A percentile compares a stretch with the other conserved stretches of the same genome.
phyloP scores from a whole-genome alignment of 1,140 invertebrate species.

The Bombus breviceps region DNA sequence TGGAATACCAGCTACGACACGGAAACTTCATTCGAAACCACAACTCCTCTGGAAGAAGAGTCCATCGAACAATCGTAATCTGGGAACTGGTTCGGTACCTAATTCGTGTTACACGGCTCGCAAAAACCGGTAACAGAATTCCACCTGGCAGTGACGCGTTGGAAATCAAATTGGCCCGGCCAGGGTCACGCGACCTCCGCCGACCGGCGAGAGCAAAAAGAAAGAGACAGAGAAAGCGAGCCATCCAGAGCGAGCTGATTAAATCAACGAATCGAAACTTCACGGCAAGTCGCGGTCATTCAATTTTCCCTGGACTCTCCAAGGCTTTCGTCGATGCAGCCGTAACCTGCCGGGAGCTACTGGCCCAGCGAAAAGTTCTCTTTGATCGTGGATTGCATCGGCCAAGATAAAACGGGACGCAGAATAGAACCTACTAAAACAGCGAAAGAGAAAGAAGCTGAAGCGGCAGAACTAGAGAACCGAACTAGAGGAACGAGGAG shows the following conservation, averaged over 20 bases:
- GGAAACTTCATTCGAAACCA: background rate
- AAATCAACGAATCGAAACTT: slow-evolving; percentile 67
- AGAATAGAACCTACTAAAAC: background rate
- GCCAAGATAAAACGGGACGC: background rate
- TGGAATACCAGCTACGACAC: background rate
- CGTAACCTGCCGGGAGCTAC: slow-evolving; percentile 8
- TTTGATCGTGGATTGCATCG: background rate
- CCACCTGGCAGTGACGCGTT: slow-evolving; percentile 1
- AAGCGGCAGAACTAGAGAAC: too few relatives aligned
- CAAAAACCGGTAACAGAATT: slow-evolving; percentile 35
- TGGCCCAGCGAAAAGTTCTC: slow-evolving; percentile 58
- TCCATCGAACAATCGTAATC: background rate
- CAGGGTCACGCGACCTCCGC: slow-evolving; percentile 41
- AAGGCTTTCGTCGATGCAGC: slow-evolving; percentile 53
- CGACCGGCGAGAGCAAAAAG: background rate
- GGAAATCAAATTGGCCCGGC: slow-evolving; percentile 55
- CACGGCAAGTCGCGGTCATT: slow-evolving; percentile 60
- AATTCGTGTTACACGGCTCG: background rate
- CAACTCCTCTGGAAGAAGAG: background rate
- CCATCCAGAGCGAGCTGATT: slow-evolving; percentile 41
- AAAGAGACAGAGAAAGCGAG: background rate
- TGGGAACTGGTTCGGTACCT: background rate
- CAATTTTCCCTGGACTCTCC: slow-evolving; percentile 53
- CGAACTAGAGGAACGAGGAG: background rate
- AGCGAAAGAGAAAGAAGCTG: background rate